phyloP scores from a whole-genome alignment of 2,888 invertebrate species.

The Nasonia oneida region DNA sequence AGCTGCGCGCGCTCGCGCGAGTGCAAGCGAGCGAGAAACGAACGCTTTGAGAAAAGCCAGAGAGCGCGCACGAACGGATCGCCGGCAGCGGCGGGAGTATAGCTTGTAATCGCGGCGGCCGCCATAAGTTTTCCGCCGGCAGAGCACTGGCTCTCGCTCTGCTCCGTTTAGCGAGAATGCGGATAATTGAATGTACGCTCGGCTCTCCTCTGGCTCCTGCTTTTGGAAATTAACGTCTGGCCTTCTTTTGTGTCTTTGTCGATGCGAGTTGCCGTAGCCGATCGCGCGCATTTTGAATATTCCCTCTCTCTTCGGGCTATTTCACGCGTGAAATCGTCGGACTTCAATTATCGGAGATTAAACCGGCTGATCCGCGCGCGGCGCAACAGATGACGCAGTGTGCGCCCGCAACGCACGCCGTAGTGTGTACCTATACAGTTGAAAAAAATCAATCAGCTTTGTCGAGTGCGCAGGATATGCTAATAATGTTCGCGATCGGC shows the following conservation, averaged over 20 bases:
- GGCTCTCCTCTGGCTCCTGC: slow-evolving; percentile 18
- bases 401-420: neutral
- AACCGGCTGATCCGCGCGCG: neutral
- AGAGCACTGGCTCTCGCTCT: neutral
- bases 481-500: neutral
- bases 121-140: slow-evolving; percentile 46
- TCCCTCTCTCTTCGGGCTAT: neutral
- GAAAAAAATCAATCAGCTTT: neutral
- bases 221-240: slow-evolving; percentile 46
- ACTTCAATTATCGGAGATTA: slow-evolving; percentile 16
- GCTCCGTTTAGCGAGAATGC: slow-evolving; percentile 57
- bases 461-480: neutral
- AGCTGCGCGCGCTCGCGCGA: neutral
- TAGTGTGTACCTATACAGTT: neutral
- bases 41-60: slow-evolving; percentile 57
- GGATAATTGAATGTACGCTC: slow-evolving; percentile 57
- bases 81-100: slow-evolving; percentile 13
- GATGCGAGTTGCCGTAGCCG: neutral
- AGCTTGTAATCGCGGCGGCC: slow-evolving; percentile 46
- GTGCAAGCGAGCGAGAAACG: slow-evolving; percentile 28
- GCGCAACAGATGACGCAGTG: neutral
- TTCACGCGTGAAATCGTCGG: neutral
- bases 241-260: slow-evolving; percentile 41
- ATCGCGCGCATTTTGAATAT: neutral
- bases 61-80: slow-evolving; percentile 34